A percentile compares a stretch with the other conserved stretches of the same genome.
Evolutionary conservation across 2,888 invertebrate species (phyloP).

Genomic region (Agriopis marginaria): DNA sequence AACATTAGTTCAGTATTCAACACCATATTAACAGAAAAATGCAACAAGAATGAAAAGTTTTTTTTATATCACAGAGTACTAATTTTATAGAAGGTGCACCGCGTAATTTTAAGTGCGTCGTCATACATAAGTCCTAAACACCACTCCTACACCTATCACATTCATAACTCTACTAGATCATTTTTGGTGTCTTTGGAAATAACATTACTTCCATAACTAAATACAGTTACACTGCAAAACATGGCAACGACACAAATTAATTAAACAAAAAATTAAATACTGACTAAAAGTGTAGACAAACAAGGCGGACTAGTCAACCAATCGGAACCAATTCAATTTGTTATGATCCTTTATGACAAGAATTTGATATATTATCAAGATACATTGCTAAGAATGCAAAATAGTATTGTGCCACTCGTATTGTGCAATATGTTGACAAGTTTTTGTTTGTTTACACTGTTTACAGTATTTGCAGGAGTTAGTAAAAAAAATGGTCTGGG

Average conservation of each 20-base stretch:
- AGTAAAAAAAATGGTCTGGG: too few relatives aligned
- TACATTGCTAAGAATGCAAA: too few relatives aligned
- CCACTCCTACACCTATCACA: slow-evolving; percentile 65
- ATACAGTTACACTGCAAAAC: slow-evolving; percentile 37
- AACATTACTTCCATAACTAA: slow-evolving; percentile 20
- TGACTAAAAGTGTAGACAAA: neutral
- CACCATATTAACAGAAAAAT: slow-evolving; percentile 53
- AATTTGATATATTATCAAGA: too few relatives aligned
- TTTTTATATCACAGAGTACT: slow-evolving; percentile 72
- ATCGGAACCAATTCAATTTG: too few relatives aligned
- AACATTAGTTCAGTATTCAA: neutral
- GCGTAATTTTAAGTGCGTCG: slow-evolving; percentile 60
- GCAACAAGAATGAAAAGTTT: slow-evolving; percentile 54
- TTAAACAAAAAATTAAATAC: neutral
- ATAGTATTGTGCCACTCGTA: too few relatives aligned
- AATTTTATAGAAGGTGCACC: slow-evolving; percentile 64
- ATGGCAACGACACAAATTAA: slow-evolving; percentile 2
- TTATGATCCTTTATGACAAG: too few relatives aligned
- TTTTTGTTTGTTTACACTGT: too few relatives aligned
- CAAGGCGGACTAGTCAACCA: neutral
- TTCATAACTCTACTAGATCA: slow-evolving; percentile 64
- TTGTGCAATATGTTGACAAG: too few relatives aligned
- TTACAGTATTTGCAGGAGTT: too few relatives aligned
- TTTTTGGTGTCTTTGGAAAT: slow-evolving; percentile 69
- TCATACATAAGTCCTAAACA: slow-evolving; percentile 55